These are phyloP conservation scores for Nephrotoma flavescens DNA, from an alignment of 2,888 invertebrate species.

Conservation along the genomic window DNA sequence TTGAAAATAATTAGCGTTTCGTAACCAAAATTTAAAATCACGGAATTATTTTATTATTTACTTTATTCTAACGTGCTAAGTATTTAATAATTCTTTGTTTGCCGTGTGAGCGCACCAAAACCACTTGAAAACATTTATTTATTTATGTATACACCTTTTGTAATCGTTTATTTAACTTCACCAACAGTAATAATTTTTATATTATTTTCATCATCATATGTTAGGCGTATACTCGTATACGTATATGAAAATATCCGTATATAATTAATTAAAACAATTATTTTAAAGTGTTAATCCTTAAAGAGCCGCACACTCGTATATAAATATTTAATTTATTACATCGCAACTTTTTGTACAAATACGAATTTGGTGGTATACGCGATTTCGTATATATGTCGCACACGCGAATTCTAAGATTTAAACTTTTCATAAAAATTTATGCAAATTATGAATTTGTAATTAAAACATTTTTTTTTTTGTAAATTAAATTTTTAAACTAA, in stretches of 20 bases:
- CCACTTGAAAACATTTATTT: background rate
- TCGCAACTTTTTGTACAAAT: too few species aligned
- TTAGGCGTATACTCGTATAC: background rate
- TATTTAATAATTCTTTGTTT: background rate
- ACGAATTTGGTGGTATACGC: background rate
- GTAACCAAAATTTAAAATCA: background rate
- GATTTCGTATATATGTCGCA: background rate
- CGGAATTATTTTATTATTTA: background rate
- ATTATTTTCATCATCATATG: too few species aligned
- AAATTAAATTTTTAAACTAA: background rate
- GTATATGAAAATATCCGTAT: background rate
- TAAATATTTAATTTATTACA: background rate
- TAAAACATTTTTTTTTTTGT: background rate
- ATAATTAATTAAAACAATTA: background rate
- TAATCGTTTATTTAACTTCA: background rate
- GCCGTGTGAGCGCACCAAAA: background rate
- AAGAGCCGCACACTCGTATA: background rate
- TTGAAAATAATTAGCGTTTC: background rate
- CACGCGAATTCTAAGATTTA: background rate
- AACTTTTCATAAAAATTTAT: background rate
- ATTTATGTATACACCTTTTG: background rate
- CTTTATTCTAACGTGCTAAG: background rate
- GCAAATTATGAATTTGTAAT: background rate
- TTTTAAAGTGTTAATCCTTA: background rate
- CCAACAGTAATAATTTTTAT: background rate